These are phyloP conservation scores for Mesoclemmys tuberculata DNA, from an alignment of 2,113 vertebrate species.

Conservation along the genomic window DNA sequence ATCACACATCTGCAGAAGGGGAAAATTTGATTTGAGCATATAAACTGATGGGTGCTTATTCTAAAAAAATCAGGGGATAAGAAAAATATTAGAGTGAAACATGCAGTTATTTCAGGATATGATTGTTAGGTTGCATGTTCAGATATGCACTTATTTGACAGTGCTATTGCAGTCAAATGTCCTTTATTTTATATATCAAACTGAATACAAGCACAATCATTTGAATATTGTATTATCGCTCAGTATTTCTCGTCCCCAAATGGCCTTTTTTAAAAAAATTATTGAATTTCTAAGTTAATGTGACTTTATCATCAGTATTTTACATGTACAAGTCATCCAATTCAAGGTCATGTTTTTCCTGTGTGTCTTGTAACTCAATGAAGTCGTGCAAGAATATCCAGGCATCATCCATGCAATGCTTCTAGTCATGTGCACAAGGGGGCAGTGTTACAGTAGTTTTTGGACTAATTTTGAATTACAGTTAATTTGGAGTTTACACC, in stretches of 20 bases:
- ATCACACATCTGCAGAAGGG: not conserved
- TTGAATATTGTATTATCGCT: not conserved
- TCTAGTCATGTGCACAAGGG: not conserved
- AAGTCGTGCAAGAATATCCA: not conserved
- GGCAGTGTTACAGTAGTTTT: not conserved
- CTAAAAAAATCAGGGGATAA: not conserved
- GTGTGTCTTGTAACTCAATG: not conserved
- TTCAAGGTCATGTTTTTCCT: not conserved
- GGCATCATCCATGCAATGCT: not conserved
- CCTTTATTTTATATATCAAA: not conserved
- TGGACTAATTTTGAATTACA: not conserved
- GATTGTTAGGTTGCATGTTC: not conserved
- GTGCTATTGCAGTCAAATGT: not conserved
- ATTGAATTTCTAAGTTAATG: not conserved
- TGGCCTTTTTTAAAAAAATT: not conserved
- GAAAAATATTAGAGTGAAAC: not conserved
- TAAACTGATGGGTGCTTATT: not conserved
- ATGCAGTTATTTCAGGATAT: not conserved
- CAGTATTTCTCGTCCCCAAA: not conserved
- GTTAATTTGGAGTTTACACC: rapidly evolving
- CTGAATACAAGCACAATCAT: not conserved
- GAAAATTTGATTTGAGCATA: not conserved
- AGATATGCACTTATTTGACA: not conserved
- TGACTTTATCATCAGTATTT: not conserved
- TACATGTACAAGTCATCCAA: not conserved